Evolutionary conservation across 1,140 invertebrate genomes (phyloP).

Genomic region (Aphis craccivora): DNA sequence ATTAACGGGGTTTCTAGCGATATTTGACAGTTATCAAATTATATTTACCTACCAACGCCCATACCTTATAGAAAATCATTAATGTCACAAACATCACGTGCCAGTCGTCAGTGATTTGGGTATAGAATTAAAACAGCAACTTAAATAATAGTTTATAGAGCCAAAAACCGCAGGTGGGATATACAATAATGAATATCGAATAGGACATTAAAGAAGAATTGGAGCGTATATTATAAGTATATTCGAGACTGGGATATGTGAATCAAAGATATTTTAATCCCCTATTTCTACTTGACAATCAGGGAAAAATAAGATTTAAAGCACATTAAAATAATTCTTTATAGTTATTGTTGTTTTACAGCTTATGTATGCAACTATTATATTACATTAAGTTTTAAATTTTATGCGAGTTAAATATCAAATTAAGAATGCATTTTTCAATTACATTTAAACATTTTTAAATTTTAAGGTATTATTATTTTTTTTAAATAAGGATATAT

Average conservation of each 20-base stretch:
- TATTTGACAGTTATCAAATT: neutral
- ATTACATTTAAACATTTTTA: neutral
- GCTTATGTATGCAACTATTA: neutral
- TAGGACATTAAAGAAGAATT: neutral
- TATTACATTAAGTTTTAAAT: neutral
- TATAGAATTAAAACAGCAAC: neutral
- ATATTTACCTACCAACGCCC: neutral
- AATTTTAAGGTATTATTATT: neutral
- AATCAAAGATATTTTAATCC: neutral
- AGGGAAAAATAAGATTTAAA: neutral
- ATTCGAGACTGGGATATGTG: neutral
- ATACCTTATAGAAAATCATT: neutral
- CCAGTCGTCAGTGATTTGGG: neutral
- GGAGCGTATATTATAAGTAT: neutral
- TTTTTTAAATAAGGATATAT: too few species aligned
- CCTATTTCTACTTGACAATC: slow-evolving; percentile 19
- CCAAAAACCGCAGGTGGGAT: neutral
- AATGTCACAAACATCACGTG: slow-evolving; percentile 19
- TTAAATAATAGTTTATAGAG: neutral
- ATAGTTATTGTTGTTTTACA: neutral
- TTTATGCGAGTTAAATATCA: neutral
- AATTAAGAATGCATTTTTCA: neutral
- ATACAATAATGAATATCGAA: neutral
- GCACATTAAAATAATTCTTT: neutral
- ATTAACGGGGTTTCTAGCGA: neutral